These are phyloP conservation scores for Petrocephalus microphthalmus DNA, from an alignment of 2,113 vertebrate genomes.

Conservation along the genomic window DNA sequence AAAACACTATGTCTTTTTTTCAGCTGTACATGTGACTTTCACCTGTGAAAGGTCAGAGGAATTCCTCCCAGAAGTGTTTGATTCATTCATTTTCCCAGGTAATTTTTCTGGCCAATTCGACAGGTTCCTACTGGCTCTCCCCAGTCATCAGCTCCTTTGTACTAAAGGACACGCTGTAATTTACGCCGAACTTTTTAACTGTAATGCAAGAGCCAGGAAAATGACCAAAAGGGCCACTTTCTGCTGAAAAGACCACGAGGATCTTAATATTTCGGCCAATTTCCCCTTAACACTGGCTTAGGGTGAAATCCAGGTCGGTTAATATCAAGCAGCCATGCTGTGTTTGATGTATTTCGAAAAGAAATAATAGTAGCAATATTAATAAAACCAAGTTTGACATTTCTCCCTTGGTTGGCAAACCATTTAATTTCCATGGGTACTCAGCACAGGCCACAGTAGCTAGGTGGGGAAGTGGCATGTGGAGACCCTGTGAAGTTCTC, in stretches of 20 bases:
- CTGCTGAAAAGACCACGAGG: not conserved
- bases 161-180: not conserved
- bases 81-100: not conserved
- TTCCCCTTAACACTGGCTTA: not conserved
- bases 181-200: not conserved
- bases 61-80: not conserved
- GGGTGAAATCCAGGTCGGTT: not conserved
- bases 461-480: slow-evolving; percentile 26
- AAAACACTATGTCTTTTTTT: not conserved
- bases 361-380: not conserved
- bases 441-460: slow-evolving; percentile 31
- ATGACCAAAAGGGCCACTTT: not conserved
- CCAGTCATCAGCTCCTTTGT: not conserved
- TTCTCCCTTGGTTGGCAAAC: slow-evolving; percentile 50
- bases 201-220: not conserved
- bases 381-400: slow-evolving; percentile 20
- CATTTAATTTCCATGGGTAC: slow-evolving; percentile 32
- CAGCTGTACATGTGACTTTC: not conserved
- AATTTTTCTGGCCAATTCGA: not conserved
- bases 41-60: not conserved
- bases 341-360: not conserved
- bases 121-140: not conserved
- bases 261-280: not conserved
- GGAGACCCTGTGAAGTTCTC: slow-evolving; percentile 55
- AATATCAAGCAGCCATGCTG: not conserved